These are phyloP conservation scores for Podargus strigoides DNA, from an alignment of 2,797 vertebrate species.

Conservation along the genomic window DNA sequence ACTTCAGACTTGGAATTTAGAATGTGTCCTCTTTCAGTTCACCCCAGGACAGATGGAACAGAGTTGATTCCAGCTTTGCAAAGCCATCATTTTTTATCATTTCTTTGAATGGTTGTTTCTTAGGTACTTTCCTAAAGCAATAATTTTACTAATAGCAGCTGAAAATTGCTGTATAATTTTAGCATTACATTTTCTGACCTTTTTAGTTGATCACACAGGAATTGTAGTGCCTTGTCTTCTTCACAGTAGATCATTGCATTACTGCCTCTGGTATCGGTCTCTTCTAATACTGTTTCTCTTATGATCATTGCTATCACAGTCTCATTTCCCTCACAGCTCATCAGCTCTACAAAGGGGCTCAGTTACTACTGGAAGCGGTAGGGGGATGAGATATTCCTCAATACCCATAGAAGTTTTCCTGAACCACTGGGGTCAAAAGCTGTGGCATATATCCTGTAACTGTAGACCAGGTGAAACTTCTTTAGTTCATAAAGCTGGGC, in stretches of 20 bases:
- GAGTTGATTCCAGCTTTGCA: not conserved
- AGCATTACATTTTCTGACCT: constrained; percentile 30
- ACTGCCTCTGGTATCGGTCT: not conserved
- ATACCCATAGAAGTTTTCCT: not conserved
- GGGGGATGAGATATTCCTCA: not conserved
- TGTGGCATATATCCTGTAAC: rapidly evolving
- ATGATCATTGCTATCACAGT: not conserved
- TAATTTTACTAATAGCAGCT: constrained; percentile 22
- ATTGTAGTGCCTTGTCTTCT: constrained; percentile 9
- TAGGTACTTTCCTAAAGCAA: constrained; percentile 32
- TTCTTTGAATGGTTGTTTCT: not conserved
- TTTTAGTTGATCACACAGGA: constrained; percentile 1
- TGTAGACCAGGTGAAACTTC: not conserved
- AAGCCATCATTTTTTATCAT: not conserved
- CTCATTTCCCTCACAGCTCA: not conserved
- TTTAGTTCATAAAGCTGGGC: not conserved
- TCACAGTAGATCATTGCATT: not conserved
- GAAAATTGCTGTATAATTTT: constrained; percentile 48
- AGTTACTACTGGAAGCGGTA: not conserved
- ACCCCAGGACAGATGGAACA: not conserved
- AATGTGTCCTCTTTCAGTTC: not conserved
- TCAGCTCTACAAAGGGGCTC: not conserved
- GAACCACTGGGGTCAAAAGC: rapidly evolving
- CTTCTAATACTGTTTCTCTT: not conserved
- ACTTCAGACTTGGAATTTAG: not conserved